Conservation (phyloP, 35 echinoderm and acorn worm species). For the Apostichopus japonicus region DNA sequence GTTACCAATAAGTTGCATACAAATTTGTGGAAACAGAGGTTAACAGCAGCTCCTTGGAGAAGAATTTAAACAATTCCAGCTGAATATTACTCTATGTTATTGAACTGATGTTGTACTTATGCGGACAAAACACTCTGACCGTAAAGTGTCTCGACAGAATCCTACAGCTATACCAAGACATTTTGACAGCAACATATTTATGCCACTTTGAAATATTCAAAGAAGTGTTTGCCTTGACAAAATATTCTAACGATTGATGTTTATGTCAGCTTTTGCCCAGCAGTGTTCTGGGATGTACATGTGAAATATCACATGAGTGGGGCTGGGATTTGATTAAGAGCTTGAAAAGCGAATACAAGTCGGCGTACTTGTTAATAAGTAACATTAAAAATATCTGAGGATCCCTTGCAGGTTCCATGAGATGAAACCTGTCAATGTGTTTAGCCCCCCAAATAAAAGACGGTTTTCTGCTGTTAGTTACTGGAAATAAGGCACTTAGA, state of each 20-base stretch:
- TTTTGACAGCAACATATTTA: neutral
- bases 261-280: neutral
- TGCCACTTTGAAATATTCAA: neutral
- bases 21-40: no score
- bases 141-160: no score
- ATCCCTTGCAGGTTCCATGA: neutral
- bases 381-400: neutral
- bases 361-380: neutral
- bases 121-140: no score
- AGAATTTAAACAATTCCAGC: no score
- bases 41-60: no score
- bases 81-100: no score
- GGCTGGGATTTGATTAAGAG: neutral
- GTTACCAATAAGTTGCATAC: no score
- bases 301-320: neutral
- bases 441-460: neutral
- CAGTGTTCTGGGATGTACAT: neutral
- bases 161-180: neutral
- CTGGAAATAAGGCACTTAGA: neutral
- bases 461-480: neutral
- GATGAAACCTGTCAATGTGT: neutral
- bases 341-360: neutral
- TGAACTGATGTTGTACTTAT: no score
- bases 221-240: neutral
- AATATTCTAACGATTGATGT: conserved; percentile 9